Base-by-base conservation (phyloP, 2,888 invertebrate genomes). In the Plemyria rubiginata region DNA sequence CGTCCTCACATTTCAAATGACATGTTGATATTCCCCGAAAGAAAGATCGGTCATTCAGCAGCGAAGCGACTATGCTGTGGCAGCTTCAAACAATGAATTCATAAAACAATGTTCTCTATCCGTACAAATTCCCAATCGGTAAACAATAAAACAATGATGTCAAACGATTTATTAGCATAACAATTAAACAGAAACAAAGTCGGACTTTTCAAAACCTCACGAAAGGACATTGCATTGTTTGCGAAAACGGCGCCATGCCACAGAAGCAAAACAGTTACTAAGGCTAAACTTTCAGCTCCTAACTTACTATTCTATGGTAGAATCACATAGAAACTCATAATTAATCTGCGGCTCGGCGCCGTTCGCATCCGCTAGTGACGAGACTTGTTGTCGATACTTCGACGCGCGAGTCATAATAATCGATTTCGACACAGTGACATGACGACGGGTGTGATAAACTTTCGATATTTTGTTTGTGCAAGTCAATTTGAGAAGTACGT, bases 341-440 rank as follows among this genome's bases (percentile, higher is more conserved):
- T 46, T 55, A 65, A 49, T 67, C 71, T 70, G 58, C 59, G 45
- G 32, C 67, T 67, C 84, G 85, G 83, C 87, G 88, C 87, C 88
- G 77, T 73, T 61, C 78, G 84, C 85, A 87, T 91, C 90, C 92
- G 92, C 87, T 90, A 91, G 90, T 89, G 87, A 76, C 79, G 90
- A 68, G 63, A 54, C 69, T 60, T 76, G 77, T 78, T 76, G 67
- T 76, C 60, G 65, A 60, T 65, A 57, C 50, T 22, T 82, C 78
- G 72, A 73, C 70, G 60, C 71, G 66, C 69, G 59, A 75, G 76
- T 72, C 81, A 81, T 80, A 82, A 81, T 79, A 83, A 79, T 75
- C 76, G 73, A 78, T 77, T 80, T 80, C 68, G 77, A 78, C 72
- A 78, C 77, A 79, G 76, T 75, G 72, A 64, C 68, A 71, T 70